Base-by-base conservation (phyloP, 2,113 vertebrate species). In the Pterocles burchelli region DNA sequence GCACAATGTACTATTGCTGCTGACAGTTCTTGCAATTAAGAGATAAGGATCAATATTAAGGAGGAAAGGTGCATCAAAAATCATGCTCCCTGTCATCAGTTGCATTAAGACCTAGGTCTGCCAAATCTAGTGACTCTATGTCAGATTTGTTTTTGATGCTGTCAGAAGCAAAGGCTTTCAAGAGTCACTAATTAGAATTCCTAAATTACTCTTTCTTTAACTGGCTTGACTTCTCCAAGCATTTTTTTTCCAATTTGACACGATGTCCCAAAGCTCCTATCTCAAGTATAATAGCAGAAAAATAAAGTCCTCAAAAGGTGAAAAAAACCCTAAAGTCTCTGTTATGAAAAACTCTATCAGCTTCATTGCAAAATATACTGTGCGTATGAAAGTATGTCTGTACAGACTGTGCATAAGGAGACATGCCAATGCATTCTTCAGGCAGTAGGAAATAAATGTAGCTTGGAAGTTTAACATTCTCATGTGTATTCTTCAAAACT, bases 91-190 rank as follows among this genome's bases (percentile, higher is more conserved):
- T 4, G 3, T 2, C 3, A 9, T 17, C 54, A 59, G 22, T 16
- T 48, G 17, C 18, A 29, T 12, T 79, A 38, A 0, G 1, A 51
- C 8, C 17, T 19, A 8, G 5, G 2, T 45, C 9, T 71, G 18
- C 6, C 21, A 82, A 46, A 78, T 9, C 4, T 26, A n/a, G 11
- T 31, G 51, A 38, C 14, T 66, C 58, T 65, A 22, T 15, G 3
- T 2, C 12, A 57, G 13, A 26, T 66, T 45, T 38, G 1, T 4
- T 46, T 75, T 74, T 2, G 4, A 7, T 38, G 8, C 3, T 49
- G 1, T 74, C 57, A 67, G 21, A 67, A 66, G 3, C 41, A 72
- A 61, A 55, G 10, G 3, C 5, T 75, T 81, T 17, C 28, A 43
- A 1, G 1, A 58, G 3, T 26, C 17, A 49, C 19, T 79, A 49